Percentiles rank a stretch among this genome's conserved stretches.
Conservation (phyloP, 23 tunicate genomes). For the Ciona savignyi region DNA sequence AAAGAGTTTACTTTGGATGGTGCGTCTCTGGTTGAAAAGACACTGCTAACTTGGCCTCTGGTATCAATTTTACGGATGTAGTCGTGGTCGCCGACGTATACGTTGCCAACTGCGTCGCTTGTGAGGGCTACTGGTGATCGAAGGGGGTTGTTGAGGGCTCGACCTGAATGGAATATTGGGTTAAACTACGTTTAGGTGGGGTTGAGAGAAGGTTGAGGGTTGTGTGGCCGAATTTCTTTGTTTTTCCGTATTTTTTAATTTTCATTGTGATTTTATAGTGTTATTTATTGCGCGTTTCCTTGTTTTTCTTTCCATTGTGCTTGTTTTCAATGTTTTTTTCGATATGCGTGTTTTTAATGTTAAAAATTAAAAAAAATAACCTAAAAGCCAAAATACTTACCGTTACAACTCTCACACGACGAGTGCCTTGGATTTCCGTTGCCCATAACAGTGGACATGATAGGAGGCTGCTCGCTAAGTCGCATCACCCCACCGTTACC, state of each 20-base stretch:
- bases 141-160: background rate
- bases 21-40: constrained; percentile 39
- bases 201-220: too few species aligned
- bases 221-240: too few species aligned
- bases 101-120: constrained; percentile 64
- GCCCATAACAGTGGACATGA: constrained; percentile 90
- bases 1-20: constrained; percentile 39
- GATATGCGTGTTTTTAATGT: too few species aligned
- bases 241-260: too few species aligned
- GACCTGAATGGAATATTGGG: too few species aligned
- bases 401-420: constrained; percentile 50
- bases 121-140: constrained; percentile 68
- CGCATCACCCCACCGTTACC: constrained; percentile 78
- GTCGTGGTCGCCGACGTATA: constrained; percentile 85
- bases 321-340: too few species aligned
- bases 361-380: too few species aligned
- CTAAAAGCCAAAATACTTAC: constrained; percentile 16
- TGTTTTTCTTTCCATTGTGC: too few species aligned
- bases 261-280: too few species aligned
- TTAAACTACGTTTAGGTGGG: too few species aligned
- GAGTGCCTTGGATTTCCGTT: constrained; percentile 53
- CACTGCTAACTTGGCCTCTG: constrained; percentile 55
- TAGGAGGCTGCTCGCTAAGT: constrained; percentile 70
- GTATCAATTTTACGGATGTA: constrained; percentile 71
- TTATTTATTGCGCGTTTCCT: too few species aligned